Conservation (phyloP, 2,113 vertebrate genomes). For the Sinocyclocheilus anophthalmus region DNA sequence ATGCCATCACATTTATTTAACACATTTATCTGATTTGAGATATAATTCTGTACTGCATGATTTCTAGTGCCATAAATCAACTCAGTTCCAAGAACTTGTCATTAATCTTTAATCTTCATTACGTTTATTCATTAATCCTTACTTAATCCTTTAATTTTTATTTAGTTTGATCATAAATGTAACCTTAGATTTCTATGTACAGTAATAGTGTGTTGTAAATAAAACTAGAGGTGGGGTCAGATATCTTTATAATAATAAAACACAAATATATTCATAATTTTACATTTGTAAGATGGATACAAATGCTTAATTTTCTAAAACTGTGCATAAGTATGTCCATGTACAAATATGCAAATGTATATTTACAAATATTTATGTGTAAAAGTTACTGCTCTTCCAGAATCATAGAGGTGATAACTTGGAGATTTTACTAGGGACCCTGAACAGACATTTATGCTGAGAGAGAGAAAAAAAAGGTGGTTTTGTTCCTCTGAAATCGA, state of each 20-base stretch:
- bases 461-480: background rate
- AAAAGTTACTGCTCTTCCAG: background rate
- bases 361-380: background rate
- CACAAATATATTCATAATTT: no score
- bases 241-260: no score
- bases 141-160: background rate
- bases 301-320: no score
- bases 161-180: background rate
- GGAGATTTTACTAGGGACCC: background rate
- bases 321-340: background rate
- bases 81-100: background rate
- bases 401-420: background rate
- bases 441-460: background rate
- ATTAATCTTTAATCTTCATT: background rate
- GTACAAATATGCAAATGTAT: background rate
- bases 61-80: background rate
- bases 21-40: background rate
- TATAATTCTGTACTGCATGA: background rate
- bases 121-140: background rate
- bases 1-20: background rate
- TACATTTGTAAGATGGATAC: no score
- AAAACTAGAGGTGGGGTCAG: no score
- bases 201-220: background rate
- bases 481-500: constrained; percentile 11
- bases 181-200: background rate